phyloP scores from a whole-genome alignment of 2,888 invertebrate species.

The Bimastos eiseni region DNA sequence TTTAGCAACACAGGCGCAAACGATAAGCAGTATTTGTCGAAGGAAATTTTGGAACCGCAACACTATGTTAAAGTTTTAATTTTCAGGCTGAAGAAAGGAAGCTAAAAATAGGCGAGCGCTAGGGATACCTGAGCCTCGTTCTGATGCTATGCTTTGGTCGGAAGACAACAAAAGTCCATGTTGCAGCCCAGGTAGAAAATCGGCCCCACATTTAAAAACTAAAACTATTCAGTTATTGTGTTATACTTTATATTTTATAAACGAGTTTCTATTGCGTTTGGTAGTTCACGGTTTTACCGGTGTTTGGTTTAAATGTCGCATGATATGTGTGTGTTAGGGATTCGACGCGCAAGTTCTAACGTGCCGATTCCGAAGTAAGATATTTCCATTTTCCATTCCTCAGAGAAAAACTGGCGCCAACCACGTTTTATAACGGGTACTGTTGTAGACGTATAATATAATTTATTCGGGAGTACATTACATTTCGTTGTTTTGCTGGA shows the following conservation, averaged over 20 bases:
- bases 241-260: not conserved
- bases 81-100: not conserved
- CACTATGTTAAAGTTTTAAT: not conserved
- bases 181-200: conserved; percentile 6
- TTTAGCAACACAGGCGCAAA: too few relatives aligned
- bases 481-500: not conserved
- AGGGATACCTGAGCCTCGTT: not conserved
- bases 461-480: not conserved
- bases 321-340: not conserved
- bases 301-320: not conserved
- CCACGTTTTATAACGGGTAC: not conserved
- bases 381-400: too few relatives aligned
- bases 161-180: conserved; percentile 13
- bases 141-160: not conserved
- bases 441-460: not conserved
- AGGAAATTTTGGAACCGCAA: too few relatives aligned
- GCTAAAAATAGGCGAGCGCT: not conserved
- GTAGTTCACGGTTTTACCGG: not conserved
- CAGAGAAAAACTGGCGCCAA: not conserved
- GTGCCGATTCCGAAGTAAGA: not conserved
- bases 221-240: not conserved
- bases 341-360: conserved; percentile 6
- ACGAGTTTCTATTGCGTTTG: not conserved
- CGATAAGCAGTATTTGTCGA: too few relatives aligned
- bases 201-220: not conserved